Conservation (phyloP, 37 sponge, comb jelly and placozoan genomes). For the Dysidea cf. avara region DNA sequence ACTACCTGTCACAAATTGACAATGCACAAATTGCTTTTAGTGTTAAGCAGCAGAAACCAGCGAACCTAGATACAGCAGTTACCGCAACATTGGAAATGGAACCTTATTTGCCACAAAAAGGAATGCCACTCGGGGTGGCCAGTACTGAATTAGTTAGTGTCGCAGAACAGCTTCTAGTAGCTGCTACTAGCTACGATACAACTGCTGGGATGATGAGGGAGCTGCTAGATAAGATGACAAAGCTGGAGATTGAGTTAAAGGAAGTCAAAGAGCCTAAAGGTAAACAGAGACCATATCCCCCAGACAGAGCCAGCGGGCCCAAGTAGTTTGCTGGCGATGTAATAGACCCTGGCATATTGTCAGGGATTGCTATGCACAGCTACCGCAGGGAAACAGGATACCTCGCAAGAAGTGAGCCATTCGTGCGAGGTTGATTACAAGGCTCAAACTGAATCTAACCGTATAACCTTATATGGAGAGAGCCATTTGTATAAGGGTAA, state of each 20-base stretch:
- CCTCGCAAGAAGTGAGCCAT: not conserved
- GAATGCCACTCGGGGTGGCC: not conserved
- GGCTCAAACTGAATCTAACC: not conserved
- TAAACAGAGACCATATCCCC: not conserved
- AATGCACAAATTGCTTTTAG: slow-evolving; percentile 7
- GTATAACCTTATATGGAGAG: not conserved
- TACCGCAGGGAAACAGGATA: not conserved
- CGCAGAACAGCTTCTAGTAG: not conserved
- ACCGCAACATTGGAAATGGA: slow-evolving; percentile 18
- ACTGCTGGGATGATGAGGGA: not conserved
- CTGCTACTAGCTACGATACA: not conserved
- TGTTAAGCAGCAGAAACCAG: slow-evolving; percentile 12
- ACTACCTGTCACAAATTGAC: slow-evolving; percentile 16
- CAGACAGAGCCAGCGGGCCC: not conserved
- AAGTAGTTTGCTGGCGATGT: not conserved
- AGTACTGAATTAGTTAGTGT: not conserved
- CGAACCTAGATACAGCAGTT: not conserved
- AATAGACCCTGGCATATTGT: not conserved
- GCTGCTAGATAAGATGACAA: too few relatives aligned
- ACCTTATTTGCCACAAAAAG: not conserved
- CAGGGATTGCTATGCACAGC: not conserved
- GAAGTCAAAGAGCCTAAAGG: not conserved
- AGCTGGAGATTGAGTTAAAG: not conserved
- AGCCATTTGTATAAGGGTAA: slow-evolving; percentile 2
- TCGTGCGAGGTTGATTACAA: not conserved